Evolutionary conservation across 1,140 invertebrate species (phyloP).

Genomic region (Drosophila nigromelanica): DNA sequence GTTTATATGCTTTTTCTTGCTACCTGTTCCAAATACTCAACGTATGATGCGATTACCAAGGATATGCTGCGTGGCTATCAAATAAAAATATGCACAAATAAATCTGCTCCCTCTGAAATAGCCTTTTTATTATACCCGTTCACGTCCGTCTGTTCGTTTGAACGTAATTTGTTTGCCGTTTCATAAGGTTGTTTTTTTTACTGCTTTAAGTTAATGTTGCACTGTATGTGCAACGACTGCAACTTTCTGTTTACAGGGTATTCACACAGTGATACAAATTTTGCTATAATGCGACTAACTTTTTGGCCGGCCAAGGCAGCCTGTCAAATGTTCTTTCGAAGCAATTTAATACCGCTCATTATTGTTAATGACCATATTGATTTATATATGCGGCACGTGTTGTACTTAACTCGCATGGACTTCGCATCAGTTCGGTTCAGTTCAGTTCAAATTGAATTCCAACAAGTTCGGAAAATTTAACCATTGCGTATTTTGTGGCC

Average conservation of each 20-base stretch:
- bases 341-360: conserved; percentile 45
- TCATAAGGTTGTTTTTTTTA: too few relatives aligned
- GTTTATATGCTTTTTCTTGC: conserved; percentile 12
- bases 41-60: too few relatives aligned
- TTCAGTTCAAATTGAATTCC: conserved; percentile 14
- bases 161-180: too few relatives aligned
- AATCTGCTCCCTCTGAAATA: too few relatives aligned
- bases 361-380: conserved; percentile 52
- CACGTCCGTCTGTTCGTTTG: too few relatives aligned
- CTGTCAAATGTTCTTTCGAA: conserved; percentile 26
- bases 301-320: conserved; percentile 16
- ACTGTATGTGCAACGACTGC: too few relatives aligned
- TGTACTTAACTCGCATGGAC: conserved; percentile 4
- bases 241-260: conserved; percentile 21
- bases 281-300: conserved; percentile 9
- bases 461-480: not conserved
- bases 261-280: not conserved
- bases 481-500: not conserved
- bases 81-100: too few relatives aligned
- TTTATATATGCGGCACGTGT: conserved; percentile 51
- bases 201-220: too few relatives aligned
- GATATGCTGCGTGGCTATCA: too few relatives aligned
- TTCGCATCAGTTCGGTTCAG: not conserved
- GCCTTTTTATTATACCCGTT: too few relatives aligned
- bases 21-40: too few relatives aligned